Base-by-base conservation (phyloP, 2,888 invertebrate species). In the Dasypolia templi region DNA sequence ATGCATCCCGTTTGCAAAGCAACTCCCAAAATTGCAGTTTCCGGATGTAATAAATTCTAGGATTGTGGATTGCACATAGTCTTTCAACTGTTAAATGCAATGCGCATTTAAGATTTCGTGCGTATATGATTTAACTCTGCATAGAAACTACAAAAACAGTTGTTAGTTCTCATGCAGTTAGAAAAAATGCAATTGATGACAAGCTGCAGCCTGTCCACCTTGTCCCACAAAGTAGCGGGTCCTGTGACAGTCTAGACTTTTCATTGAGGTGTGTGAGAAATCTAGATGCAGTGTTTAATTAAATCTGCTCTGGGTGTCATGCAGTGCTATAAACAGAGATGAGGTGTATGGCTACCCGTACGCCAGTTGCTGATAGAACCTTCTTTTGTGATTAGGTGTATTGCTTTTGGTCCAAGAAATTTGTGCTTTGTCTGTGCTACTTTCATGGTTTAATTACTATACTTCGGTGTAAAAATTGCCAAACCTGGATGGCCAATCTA, bases 251-350 rank as follows among this genome's bases (percentile, higher is more conserved):
- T 35, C 6, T 17, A 11, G 0, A 35, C 26, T 42, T 46, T 35
- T 26, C 44, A 65, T 26, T 17, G 12, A 44, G 32, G 55, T 71
- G 71, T 22, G 44, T 12, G 14, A 26, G 2, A 39, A 71, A 55
- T 39, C 12, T 49, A 14, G n/a, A 32, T 46, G 9, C 4, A 26
- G 26, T 55, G 35, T 22, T 19, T n/a, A 9, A 29, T 22, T 29
- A 73, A 66, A 26, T 4, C 5, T 61, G 14, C 26, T 44, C 39
- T 1, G 3, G 29, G n/a, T 11, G n/a, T 55, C 56, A 71, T 79
- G 63, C 79, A 64, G 77, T 77, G 79, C 63, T 58, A 39, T 19
- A 26, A 39, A 79, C 17, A 63, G 14, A 14, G 17, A 79, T 59
- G 62, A 58, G 17, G 46, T 79, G 61, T 29, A 29, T 62, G 49